Evolutionary conservation across 2,113 vertebrate genomes (phyloP), one percentile per base, ranked within the genome.

Genomic region (Willisornis vidua): DNA sequence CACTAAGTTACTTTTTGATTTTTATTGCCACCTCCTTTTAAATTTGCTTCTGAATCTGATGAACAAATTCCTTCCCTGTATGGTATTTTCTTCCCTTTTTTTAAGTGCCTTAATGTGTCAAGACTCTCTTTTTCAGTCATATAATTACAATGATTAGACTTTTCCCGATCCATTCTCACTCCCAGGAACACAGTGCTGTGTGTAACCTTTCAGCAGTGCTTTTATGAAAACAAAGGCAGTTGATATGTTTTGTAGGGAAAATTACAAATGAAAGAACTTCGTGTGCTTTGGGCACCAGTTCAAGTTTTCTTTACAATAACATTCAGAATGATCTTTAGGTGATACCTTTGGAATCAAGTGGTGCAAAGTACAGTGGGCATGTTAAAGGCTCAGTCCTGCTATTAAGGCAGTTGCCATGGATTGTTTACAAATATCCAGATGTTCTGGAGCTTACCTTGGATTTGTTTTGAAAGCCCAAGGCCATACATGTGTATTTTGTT

Each of bases 21-120:
- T 97, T 94, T 95, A 95, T 88, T 97, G 37, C 37, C 37, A 89
- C 19, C 78, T 90, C 86, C 70, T 37, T 92, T 94, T 63, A 96
- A 96, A 85, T 77, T 79, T 87, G 17, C 43, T 87, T 63, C 85
- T 79, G 93, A 92, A 97, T 92, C 67, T 93, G 93, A 95, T 51
- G 72, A 95, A 95, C 67, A 92, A 97, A 97, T 97, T 96, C 78
- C 90, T 97, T 79, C 80, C 66, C 79, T 94, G 19, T 54, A 87
- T 74, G 62, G 52, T 51, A 88, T 95, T 97, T 96, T 89, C 63
- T 75, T 70, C 87, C 57, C 87, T 87, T 94, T 85, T 81, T 78
- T 71, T 79, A 94, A 92, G 59, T 78, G 37, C 66, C 57, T 82
- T 79, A 85, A 94, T 92, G 84, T 89, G 29, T 51, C 89, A 91